Conservation (phyloP, 2,797 vertebrate species). For the Rhabdophis nuchalis region DNA sequence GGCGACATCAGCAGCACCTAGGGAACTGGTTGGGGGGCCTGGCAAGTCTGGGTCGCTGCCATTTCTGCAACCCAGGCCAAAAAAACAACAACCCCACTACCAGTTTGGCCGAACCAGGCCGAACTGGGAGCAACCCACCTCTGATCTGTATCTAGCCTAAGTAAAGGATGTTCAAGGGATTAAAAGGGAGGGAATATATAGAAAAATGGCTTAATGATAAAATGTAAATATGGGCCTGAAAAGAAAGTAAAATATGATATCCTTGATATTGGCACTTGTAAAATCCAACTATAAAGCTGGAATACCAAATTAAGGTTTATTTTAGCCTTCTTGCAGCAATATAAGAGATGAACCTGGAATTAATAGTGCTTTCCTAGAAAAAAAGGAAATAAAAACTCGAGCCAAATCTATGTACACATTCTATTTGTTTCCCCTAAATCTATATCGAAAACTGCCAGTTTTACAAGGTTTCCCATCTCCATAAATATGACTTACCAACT, state of each 20-base stretch:
- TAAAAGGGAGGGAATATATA: background rate
- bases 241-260: conserved; percentile 3
- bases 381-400: background rate
- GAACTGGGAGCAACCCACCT: too few relatives aligned
- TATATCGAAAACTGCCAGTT: background rate
- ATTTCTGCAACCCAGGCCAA: too few relatives aligned
- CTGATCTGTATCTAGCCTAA: background rate
- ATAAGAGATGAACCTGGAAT: background rate
- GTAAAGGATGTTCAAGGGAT: background rate
- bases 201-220: background rate
- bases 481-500: conserved; percentile 32
- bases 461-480: conserved; percentile 24
- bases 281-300: background rate
- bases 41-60: too few relatives aligned
- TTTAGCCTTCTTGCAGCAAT: background rate
- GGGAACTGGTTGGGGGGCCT: too few relatives aligned
- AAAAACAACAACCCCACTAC: too few relatives aligned
- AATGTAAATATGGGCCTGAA: background rate
- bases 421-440: background rate
- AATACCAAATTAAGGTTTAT: background rate
- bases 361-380: background rate
- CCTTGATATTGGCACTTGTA: background rate
- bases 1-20: too few relatives aligned
- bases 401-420: background rate
- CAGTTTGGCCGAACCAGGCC: too few relatives aligned